Base-by-base conservation (phyloP, 1,140 invertebrate genomes). In the Achroia grisella region DNA sequence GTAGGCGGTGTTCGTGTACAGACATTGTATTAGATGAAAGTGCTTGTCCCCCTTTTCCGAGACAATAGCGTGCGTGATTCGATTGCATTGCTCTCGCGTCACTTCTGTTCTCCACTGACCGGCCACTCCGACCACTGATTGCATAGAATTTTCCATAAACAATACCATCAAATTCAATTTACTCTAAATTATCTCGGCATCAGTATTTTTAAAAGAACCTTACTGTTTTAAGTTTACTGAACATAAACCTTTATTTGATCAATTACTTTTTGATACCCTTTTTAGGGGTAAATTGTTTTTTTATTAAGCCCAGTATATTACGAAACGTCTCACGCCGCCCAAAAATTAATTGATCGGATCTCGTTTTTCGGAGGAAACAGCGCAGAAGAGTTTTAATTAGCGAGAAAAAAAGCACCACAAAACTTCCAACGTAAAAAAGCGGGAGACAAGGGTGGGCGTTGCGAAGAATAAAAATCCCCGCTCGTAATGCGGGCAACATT, bases 371-470 rank as follows among this genome's bases (percentile, higher is more conserved):
- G 62, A 81, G 76, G 74, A 85, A 83, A 85, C 81, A 73, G 79
- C 74, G 79, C 74, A 77, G 79, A 85, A 85, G 79, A 85, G 79
- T 85, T 85, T 85, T 85, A 85, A 85, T 85, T 85, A 85, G 79
- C 76, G 76, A 75, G 73, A 81, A 85, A 82, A n/a, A 83, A 80
- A 73, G 70, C 77, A 76, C 69, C 75, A 71, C 71, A 76, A 80
- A 82, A 81, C 51, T 82, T 81, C 63, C 66, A 63, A 83, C 64
- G 81, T 81, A 85, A 85, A 85, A 82, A 80, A 78, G 47, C 67
- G 81, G 78, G 78, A 76, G 78, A 81, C 73, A 79, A 77, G 77
- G 77, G 81, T 76, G 78, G 77, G 77, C 68, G 76, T 66, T 62
- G 66, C 70, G 71, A 61, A 70, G 74, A 84, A 84, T 82, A 81